Evolutionary conservation across 92 coral and sea anemone species (phyloP), one percentile per base, ranked within the genome.

Genomic region (Epizoanthus ramosus): DNA sequence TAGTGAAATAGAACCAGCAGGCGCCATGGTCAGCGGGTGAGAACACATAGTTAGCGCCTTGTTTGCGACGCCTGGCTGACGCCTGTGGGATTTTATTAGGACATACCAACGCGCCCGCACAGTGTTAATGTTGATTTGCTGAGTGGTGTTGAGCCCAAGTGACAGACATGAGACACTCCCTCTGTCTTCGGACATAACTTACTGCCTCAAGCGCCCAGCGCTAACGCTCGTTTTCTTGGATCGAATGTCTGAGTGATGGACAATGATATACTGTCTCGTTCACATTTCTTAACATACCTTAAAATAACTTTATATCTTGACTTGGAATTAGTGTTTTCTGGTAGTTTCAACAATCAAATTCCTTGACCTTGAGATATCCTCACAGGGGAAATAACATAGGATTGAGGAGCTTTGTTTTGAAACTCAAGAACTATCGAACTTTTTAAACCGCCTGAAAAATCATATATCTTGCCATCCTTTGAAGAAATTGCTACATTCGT

Each of bases 31-130:
- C 28, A 63, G 68, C 24, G 24, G 24, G 31, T 35, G 6, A 22
- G 69, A 35, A 23, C 35, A 25, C 41, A 15, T 15, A 24, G 54
- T 64, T 64, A 64, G 33, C 69, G 69, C 69, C 69, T 64, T 64
- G 69, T 17, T 64, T 17, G 69, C 69, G 69, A 23, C 69, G 69
- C 41, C 69, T 64, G 69, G 69, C 69, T 15, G 69, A 64, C 69
- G 69, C 69, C 69, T 64, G 69, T 6, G 41, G n/a, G 18, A 24
- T 64, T 25, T 28, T 37, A 37, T 37, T 1, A 37, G 7, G 17
- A 13, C 41, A 35, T 35, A 64, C 69, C 69, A 64, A 15, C n/a
- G 24, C 41, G 17, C 69, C 69, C 39, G 41, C 69, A 63, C 33
- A 63, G 69, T 17, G 28, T 15, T 28, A 64, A 33, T 17, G 28